Evolutionary conservation across 2,113 vertebrate species (phyloP).

Genomic region (Candoia aspera): DNA sequence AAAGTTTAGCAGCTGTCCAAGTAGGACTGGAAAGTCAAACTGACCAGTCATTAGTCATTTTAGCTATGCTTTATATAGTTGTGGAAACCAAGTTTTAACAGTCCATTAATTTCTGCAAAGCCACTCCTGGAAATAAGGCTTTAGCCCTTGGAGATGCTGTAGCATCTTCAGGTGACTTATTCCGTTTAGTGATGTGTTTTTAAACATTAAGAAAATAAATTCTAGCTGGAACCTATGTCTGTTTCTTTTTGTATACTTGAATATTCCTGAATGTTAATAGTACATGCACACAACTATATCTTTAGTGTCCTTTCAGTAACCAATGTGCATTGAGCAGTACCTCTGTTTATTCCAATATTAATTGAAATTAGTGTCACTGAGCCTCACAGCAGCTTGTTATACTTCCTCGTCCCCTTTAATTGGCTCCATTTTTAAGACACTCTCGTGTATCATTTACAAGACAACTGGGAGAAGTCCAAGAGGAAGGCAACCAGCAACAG

Average conservation of each 20-base stretch:
- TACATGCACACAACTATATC: neutral
- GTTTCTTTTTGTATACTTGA: neutral
- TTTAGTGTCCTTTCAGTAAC: conserved; percentile 8
- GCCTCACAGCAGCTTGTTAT: neutral
- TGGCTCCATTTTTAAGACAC: conserved; percentile 13
- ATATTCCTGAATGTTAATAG: neutral
- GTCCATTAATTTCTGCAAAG: neutral
- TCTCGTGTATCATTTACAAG: neutral
- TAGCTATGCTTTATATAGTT: neutral
- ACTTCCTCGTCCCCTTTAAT: neutral
- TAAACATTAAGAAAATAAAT: neutral
- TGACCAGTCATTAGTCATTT: neutral
- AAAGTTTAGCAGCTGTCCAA: neutral
- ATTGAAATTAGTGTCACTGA: conserved; percentile 14
- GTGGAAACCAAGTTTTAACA: neutral
- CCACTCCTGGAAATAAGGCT: neutral
- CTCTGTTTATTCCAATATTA: conserved; percentile 12
- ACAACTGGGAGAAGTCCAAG: neutral
- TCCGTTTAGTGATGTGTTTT: neutral
- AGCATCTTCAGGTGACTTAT: neutral
- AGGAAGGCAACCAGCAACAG: neutral
- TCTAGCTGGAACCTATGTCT: neutral
- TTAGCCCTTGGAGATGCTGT: neutral
- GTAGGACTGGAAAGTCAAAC: neutral
- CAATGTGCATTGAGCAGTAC: neutral